phyloP scores from a whole-genome alignment of 1,140 invertebrate species.

The Apis florea region DNA sequence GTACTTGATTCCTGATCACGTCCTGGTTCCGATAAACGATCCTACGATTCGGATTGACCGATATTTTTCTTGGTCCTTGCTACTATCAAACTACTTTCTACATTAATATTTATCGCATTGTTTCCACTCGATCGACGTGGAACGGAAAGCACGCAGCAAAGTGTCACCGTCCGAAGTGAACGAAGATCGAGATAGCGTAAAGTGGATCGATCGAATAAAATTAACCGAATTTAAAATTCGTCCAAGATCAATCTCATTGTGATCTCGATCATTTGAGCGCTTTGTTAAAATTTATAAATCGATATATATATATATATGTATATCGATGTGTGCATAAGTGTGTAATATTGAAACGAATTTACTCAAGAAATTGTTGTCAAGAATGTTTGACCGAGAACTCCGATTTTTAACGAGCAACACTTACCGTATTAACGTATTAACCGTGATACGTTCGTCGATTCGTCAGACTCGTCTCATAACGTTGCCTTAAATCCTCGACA shows the following conservation, averaged over 20 bases:
- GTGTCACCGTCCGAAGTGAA: not conserved
- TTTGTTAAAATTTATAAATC: too few relatives aligned
- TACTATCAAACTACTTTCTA: constrained; percentile 33
- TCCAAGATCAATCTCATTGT: too few relatives aligned
- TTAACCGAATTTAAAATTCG: not conserved
- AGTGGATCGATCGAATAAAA: not conserved
- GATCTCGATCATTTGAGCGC: too few relatives aligned
- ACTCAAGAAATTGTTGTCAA: not conserved
- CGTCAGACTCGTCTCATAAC: constrained; percentile 61
- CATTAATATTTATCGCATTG: constrained; percentile 9
- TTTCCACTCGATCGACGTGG: not conserved
- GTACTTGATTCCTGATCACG: constrained; percentile 66
- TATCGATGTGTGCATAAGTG: too few relatives aligned
- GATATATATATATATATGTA: too few relatives aligned
- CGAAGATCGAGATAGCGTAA: not conserved
- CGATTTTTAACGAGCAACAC: constrained; percentile 1
- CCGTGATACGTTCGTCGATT: constrained; percentile 40
- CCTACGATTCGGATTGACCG: constrained; percentile 10
- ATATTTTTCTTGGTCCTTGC: constrained; percentile 17
- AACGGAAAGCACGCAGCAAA: not conserved
- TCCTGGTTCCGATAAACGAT: constrained; percentile 59
- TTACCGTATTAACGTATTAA: constrained; percentile 57
- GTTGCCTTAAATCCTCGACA: constrained; percentile 48
- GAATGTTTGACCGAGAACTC: not conserved
- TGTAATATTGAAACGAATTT: too few relatives aligned